Evolutionary conservation across 2,888 invertebrate species (phyloP).

Genomic region (Microplitis deprimator): DNA sequence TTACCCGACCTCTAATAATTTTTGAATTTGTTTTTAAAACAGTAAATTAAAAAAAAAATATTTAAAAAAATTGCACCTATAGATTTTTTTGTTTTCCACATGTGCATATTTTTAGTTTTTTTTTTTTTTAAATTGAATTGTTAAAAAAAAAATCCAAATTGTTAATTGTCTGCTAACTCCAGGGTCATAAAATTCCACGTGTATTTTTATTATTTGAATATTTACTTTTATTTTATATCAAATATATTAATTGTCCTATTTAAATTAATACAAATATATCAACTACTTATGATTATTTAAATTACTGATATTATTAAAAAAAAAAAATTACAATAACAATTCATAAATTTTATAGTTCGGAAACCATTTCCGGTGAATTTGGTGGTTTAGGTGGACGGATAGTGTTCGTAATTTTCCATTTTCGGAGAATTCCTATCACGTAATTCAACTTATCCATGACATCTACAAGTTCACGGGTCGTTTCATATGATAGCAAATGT

Average conservation of each 20-base stretch:
- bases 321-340: background rate
- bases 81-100: no score
- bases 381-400: slow-evolving; percentile 14
- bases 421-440: slow-evolving; percentile 68
- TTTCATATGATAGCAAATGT: slow-evolving; percentile 72
- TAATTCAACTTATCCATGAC: slow-evolving; percentile 73
- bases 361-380: slow-evolving; percentile 11
- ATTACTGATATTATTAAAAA: background rate
- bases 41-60: no score
- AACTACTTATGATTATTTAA: background rate
- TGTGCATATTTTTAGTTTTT: no score
- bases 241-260: background rate
- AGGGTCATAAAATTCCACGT: background rate
- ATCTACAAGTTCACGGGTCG: slow-evolving; percentile 68
- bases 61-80: no score
- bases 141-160: no score
- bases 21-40: no score
- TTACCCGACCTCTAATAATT: no score
- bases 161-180: no score
- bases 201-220: background rate
- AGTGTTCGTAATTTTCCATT: slow-evolving; percentile 67
- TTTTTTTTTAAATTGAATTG: no score
- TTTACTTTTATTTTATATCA: background rate
- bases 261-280: background rate
- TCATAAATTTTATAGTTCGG: slow-evolving; percentile 13